Evolutionary conservation across 2,797 vertebrate genomes (phyloP).

Genomic region (Lacerta agilis): DNA sequence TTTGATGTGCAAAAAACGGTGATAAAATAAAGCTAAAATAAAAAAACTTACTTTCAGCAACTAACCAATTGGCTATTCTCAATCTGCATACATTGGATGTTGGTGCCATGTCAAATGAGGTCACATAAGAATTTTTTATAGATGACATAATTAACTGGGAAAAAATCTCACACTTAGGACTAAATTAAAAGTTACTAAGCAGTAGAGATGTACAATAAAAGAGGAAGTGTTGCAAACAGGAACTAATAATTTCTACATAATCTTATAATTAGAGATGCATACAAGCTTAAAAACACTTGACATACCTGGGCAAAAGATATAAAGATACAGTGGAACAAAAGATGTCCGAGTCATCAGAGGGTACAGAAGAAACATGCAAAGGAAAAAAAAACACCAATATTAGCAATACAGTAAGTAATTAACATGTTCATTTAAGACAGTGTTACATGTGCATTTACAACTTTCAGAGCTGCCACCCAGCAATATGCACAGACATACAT

Average conservation of each 20-base stretch:
- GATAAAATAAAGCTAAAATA: neutral
- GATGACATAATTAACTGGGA: neutral
- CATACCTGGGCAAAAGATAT: constrained; percentile 52
- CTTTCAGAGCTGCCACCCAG: neutral
- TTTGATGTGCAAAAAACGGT: neutral
- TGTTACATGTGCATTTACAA: neutral
- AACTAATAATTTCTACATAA: constrained; percentile 18
- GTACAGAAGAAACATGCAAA: constrained; percentile 38
- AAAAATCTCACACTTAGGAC: neutral
- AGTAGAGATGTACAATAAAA: neutral
- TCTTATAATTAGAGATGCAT: neutral
- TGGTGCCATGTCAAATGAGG: neutral
- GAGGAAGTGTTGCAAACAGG: neutral
- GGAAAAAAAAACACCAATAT: neutral
- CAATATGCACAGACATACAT: neutral
- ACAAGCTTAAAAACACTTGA: constrained; percentile 20
- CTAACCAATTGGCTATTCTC: neutral
- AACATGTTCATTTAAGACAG: neutral
- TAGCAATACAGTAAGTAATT: constrained; percentile 15
- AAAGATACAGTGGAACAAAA: constrained; percentile 57
- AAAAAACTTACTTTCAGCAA: neutral
- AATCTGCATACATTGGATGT: neutral
- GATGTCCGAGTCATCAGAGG: constrained; percentile 24
- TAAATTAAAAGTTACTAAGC: neutral
- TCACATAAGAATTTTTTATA: neutral